Evolutionary conservation across 2,113 vertebrate genomes (phyloP), one percentile per base, ranked within the genome.

Genomic region (Pachypanchax playfairii): DNA sequence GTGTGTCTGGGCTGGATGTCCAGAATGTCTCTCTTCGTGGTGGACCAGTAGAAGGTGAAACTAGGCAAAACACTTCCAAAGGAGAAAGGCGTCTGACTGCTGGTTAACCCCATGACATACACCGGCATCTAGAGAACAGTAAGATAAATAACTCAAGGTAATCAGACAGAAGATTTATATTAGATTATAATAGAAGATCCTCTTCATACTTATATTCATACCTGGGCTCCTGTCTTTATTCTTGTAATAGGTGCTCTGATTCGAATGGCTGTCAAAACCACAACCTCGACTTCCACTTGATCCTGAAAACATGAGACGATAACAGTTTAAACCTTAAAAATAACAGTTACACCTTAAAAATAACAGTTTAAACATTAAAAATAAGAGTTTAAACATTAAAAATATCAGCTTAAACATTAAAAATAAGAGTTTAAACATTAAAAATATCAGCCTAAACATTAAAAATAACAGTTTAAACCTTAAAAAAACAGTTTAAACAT

Each of bases 41-140:
- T 95, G 25, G 94, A 93, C 97, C 97, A 99, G 52, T 95, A 93
- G 87, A 99, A 98, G 0, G 87, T 92, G 56, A 99, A 86, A 2
- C 91, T 91, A 0, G 96, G 97, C 3, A 95, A 3, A 0, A 95
- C 92, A 3, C 84, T 96, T 26, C 92, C 97, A 53, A 99, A 98
- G 3, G 95, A 94, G 79, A 99, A 98, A n/a, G 96, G 97, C 1
- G 93, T 96, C 85, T 96, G 95, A 58, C 79, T 94, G 68, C 88
- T 96, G 71, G 94, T 96, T 66, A 96, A 89, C 50, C 97, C 96
- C 60, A 94, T 96, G 64, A 99, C 89, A 41, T 95, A 95, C 4
- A 98, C 95, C 0, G 96, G 96, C 95, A 92, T 92, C 91, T 92
- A 41, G 25, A 73, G 43, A 39, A 38, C 22, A n/a, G n/a, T n/a